Evolutionary conservation across 2,113 vertebrate species (phyloP), one percentile per base, ranked within the genome.

Genomic region (Phyllostomus discolor): DNA sequence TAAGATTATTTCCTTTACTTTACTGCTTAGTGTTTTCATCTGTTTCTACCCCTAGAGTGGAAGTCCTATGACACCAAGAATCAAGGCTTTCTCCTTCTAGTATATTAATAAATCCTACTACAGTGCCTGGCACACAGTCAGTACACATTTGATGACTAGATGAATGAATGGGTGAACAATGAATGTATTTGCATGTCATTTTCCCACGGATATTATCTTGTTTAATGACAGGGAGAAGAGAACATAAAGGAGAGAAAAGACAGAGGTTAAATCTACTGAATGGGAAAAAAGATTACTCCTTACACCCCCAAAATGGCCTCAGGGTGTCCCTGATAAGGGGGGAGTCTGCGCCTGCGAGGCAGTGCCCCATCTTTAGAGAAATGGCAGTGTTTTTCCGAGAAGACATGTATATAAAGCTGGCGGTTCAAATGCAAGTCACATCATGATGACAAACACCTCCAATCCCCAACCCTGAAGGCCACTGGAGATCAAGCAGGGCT

Each of bases 381-480:
- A 73, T 54, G 26, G 64, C 31, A 64, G 38, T 85, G 43, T 46
- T 93, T 95, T 91, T 52, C 52, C 41, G 69, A 62, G 46, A 82
- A 54, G 33, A 91, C 33, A 81, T 52, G 9, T 75, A 9, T n/a
- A n/a, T 41, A 81, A 80, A 96, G 8, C 48, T n/a, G 93, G 52
- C 24, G 79, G 66, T 76, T 92, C 35, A 46, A 66, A 95, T 91
- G 94, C 48, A 4, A 84, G 91, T 94, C 93, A 94, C 93, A 35
- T 95, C 17, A 0, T 38, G 33, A 76, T 95, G 91, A 97, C 96
- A 97, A 96, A 96, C n/a, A 94, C 78, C 69, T 91, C 54, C 69
- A 12, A 8, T 90, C 79, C 46, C 85, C 62, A 91, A 16, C 48
- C 82, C 88, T 94, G 86, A 96, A 97, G 97, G 97, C 95, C 93